Percentiles rank a stretch among this genome's conserved stretches.
Conservation (phyloP, 1,140 invertebrate genomes). For the Calephelis virginiensis region DNA sequence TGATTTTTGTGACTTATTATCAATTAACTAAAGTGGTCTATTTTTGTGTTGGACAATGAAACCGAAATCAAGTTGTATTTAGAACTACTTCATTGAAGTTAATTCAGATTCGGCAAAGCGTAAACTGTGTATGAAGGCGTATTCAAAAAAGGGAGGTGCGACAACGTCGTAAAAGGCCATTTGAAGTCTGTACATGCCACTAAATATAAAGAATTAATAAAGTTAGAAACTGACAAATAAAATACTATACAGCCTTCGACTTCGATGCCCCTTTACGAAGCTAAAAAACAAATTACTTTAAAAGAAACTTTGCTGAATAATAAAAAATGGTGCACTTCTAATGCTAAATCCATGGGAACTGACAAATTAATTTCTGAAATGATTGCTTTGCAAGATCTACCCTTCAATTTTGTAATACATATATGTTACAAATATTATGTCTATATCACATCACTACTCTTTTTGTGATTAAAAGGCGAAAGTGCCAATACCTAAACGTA, state of each 20-base stretch:
- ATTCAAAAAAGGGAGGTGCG: slow-evolving; percentile 15
- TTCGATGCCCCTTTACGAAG: too few species aligned
- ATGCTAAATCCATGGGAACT: too few species aligned
- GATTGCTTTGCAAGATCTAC: too few species aligned
- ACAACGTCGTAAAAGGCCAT: slow-evolving; percentile 9
- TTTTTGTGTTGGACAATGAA: slow-evolving; percentile 19
- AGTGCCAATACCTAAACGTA: too few species aligned
- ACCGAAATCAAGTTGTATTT: slow-evolving; percentile 21
- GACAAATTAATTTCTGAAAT: too few species aligned
- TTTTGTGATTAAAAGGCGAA: too few species aligned
- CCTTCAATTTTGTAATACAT: too few species aligned
- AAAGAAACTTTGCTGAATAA: too few species aligned
- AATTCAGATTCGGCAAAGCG: neutral
- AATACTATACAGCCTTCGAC: neutral
- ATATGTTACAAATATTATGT: too few species aligned
- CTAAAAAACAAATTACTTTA: too few species aligned
- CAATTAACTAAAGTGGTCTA: neutral
- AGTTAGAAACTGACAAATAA: neutral
- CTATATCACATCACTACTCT: too few species aligned
- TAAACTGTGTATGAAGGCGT: slow-evolving; percentile 9
- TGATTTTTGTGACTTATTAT: slow-evolving; percentile 13
- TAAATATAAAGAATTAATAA: slow-evolving; percentile 1
- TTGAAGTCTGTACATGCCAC: neutral
- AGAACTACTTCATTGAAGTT: slow-evolving; percentile 17
- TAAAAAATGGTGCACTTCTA: too few species aligned